phyloP scores from a whole-genome alignment of 2,797 vertebrate species.

The Chaenodraco wilsoni region DNA sequence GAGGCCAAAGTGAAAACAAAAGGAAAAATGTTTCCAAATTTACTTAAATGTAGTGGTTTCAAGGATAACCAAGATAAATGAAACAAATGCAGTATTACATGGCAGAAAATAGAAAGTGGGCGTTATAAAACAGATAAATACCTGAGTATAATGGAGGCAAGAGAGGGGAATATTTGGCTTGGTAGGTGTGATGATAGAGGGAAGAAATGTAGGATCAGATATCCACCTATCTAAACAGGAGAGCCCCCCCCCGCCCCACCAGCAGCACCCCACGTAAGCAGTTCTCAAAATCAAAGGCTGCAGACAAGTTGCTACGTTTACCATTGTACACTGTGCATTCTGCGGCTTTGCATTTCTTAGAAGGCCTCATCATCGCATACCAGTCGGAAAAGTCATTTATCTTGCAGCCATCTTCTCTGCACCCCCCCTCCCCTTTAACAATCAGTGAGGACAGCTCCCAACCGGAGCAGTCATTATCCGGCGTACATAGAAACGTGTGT shows the following conservation, averaged over 20 bases:
- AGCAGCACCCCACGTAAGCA: slow-evolving; percentile 65
- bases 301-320: slow-evolving; percentile 55
- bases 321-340: slow-evolving; percentile 56
- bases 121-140: slow-evolving; percentile 22
- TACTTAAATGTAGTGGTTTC: neutral
- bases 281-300: slow-evolving; percentile 58
- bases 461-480: slow-evolving; percentile 55
- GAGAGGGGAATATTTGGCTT: slow-evolving; percentile 26
- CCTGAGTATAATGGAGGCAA: neutral
- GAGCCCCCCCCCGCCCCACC: slow-evolving; percentile 19
- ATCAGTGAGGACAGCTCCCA: slow-evolving; percentile 42
- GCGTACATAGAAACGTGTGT: slow-evolving; percentile 57
- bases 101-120: slow-evolving; percentile 4
- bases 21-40: slow-evolving; percentile 1
- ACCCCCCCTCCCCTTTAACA: slow-evolving; percentile 12
- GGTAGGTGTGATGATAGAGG: slow-evolving; percentile 46
- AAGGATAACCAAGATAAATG: slow-evolving; percentile 18
- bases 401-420: slow-evolving; percentile 53
- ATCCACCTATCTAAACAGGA: slow-evolving; percentile 72
- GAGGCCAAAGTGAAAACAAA: slow-evolving; percentile 26
- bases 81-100: slow-evolving; percentile 22
- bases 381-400: slow-evolving; percentile 69
- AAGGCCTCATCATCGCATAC: slow-evolving; percentile 69
- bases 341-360: slow-evolving; percentile 64
- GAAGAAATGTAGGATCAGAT: slow-evolving; percentile 54